Conservation (phyloP, 2,797 vertebrate species). For the Sebastes vulpes region DNA sequence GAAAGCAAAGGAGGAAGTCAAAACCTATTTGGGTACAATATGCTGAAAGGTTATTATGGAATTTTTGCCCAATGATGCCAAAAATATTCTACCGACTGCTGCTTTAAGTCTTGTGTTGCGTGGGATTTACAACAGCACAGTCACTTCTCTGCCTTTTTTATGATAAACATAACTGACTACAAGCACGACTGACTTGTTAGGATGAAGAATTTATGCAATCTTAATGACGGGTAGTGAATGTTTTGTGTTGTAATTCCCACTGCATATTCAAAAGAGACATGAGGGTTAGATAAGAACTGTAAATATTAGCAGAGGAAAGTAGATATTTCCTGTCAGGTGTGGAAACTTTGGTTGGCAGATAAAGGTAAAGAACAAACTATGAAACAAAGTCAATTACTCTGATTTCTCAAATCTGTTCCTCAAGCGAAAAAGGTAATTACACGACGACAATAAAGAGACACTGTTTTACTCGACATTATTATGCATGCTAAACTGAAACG, state of each 20-base stretch:
- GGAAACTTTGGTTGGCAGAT: constrained; percentile 3
- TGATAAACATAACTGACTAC: background rate
- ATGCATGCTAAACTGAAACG: constrained; percentile 11
- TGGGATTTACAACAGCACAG: background rate
- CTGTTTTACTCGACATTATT: constrained; percentile 3
- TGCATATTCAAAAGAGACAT: background rate
- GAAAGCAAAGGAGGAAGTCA: no score
- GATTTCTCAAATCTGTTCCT: constrained; percentile 16
- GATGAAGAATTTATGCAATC: background rate
- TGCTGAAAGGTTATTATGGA: no score
- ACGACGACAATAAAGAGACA: constrained; percentile 11
- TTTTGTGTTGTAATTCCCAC: background rate
- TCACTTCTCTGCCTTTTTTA: background rate
- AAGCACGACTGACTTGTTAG: background rate
- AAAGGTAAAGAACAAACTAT: background rate
- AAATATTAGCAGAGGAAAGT: background rate
- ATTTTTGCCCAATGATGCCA: no score
- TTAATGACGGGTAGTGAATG: background rate
- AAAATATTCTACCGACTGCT: no score
- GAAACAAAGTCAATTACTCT: constrained; percentile 10
- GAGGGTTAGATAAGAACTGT: background rate
- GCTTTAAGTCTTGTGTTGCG: background rate
- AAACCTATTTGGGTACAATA: no score
- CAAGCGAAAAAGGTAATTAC: constrained; percentile 17
- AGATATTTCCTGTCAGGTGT: background rate